Conservation (phyloP, 2,888 invertebrate species). For the Drosophila diplacantha region DNA sequence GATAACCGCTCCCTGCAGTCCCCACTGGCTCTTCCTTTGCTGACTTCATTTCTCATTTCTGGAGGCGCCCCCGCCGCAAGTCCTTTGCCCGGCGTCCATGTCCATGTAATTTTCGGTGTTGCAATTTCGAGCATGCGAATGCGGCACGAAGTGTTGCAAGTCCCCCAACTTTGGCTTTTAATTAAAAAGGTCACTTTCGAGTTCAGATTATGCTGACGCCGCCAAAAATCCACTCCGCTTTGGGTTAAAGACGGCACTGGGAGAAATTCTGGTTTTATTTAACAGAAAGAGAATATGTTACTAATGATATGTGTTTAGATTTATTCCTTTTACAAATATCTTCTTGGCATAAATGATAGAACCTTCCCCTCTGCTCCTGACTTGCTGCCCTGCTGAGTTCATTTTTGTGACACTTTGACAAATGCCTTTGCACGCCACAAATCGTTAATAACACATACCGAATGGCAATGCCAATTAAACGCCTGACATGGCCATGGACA, state of each 20-base stretch:
- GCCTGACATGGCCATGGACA: constrained; percentile 38
- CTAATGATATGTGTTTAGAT: background rate
- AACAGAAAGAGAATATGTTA: background rate
- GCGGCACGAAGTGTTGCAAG: constrained; percentile 58
- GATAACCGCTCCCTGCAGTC: constrained; percentile 61
- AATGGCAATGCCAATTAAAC: constrained; percentile 65
- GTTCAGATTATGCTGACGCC: constrained; percentile 65
- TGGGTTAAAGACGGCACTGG: constrained; percentile 6
- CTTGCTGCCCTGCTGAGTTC: constrained; percentile 39
- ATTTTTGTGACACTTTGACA: constrained; percentile 68
- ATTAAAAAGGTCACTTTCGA: constrained; percentile 66
- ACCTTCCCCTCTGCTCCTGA: background rate
- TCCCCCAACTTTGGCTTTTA: constrained; percentile 53
- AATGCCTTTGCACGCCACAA: constrained; percentile 65
- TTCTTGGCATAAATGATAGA: background rate
- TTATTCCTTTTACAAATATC: background rate
- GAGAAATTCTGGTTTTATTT: background rate
- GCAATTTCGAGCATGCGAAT: constrained; percentile 68
- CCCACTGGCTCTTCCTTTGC: background rate
- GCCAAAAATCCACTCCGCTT: constrained; percentile 26
- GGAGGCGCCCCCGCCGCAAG: constrained; percentile 8
- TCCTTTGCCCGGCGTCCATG: constrained; percentile 33
- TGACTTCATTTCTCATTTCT: constrained; percentile 11
- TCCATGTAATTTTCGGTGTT: constrained; percentile 52
- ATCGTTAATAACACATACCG: constrained; percentile 61